Evolutionary conservation across 2,797 vertebrate species (phyloP), one percentile per base, ranked within the genome.

Genomic region (Apogon talboti): DNA sequence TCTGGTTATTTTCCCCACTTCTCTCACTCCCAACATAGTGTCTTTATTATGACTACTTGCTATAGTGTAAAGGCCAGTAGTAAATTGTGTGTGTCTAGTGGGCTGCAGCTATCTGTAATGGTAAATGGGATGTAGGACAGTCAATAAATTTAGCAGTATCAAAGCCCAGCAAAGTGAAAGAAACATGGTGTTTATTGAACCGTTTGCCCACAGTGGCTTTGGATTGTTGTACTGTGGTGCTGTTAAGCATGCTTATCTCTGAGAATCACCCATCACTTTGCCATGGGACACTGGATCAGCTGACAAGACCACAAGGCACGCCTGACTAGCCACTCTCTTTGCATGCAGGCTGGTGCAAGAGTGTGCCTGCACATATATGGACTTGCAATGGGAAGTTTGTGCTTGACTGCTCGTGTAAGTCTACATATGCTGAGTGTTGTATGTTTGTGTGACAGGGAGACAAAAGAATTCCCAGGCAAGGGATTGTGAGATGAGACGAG

Each of bases 331-430:
- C 41, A 6, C 60, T 45, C 15, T 75, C 14, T 64, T 44, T 78
- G 62, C 71, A 11, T 42, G 46, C 19, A 28, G 38, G 52, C 11
- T n/a, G 65, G 59, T 66, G 48, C 37, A 43, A 18, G 49, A 10
- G 11, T 35, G 18, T 5, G 48, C 15, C 41, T 63, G 50, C 59
- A 55, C 46, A 66, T 68, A 61, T 57, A 65, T 79, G 76, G 53
- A 71, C 76, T 77, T 79, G 62, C 82, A 69, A 38, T 28, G 7
- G 76, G 72, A 56, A 83, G 63, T 75, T 65, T 49, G 66, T 76
- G 79, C 66, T 56, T 66, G 72, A 68, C 72, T 78, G 81, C 74
- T 71, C 82, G 71, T 74, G 71, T 87, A 83, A 83, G 71, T 89
- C 71, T 66, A 63, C 77, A 78, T 84, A 79, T 86, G 79, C 71